Percentiles rank a stretch among this genome's conserved stretches.
phyloP scores from a whole-genome alignment of 2,888 invertebrate species.

The Cephus pygmeus region DNA sequence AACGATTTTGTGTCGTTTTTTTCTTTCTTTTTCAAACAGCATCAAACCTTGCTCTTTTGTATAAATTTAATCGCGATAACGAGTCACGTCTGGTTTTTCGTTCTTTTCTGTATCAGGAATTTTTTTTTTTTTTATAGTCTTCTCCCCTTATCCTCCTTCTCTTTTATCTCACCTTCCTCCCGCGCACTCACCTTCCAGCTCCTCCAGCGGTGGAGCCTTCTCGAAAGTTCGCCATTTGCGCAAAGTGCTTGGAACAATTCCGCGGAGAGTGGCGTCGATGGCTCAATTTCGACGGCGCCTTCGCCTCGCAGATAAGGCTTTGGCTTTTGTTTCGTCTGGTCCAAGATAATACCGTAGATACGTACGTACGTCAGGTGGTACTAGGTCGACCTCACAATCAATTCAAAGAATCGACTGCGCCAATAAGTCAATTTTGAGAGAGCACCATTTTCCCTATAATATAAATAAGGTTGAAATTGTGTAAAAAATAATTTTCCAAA shows the following conservation, averaged over 20 bases:
- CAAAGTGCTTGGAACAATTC: slow-evolving; percentile 22
- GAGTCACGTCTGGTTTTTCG: slow-evolving; percentile 13
- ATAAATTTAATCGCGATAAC: slow-evolving; percentile 28
- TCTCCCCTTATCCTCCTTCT: background rate
- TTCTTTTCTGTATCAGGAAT: background rate
- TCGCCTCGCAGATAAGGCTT: background rate
- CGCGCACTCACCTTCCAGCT: background rate
- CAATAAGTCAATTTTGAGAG: background rate
- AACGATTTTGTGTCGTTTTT: background rate
- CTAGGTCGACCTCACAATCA: background rate
- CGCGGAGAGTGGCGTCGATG: background rate
- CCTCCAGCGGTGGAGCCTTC: background rate
- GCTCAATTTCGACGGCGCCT: background rate
- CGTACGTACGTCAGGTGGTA: background rate
- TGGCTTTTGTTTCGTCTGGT: background rate
- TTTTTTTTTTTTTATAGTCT: background rate
- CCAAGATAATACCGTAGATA: background rate
- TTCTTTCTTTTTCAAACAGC: background rate
- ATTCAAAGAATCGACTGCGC: background rate
- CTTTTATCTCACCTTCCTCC: background rate
- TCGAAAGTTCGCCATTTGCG: slow-evolving; percentile 30
- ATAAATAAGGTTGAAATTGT: background rate
- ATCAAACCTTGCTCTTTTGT: slow-evolving; percentile 3
- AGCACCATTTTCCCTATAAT: background rate
- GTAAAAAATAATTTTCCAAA: background rate